Base-by-base conservation (phyloP, 2,113 vertebrate species). In the Trachemys scripta region DNA sequence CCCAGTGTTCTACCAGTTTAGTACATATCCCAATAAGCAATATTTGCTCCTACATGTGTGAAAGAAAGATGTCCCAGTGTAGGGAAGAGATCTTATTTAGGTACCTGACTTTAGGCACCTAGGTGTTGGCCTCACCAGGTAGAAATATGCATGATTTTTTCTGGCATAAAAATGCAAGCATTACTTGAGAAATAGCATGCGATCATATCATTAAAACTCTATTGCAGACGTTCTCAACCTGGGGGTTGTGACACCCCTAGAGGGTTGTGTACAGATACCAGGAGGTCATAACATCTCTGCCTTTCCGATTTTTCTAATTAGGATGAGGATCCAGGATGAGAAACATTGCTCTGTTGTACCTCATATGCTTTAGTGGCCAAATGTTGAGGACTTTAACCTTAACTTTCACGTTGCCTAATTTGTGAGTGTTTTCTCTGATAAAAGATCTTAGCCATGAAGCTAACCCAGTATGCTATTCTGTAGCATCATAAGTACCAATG, bases 311-410 rank as follows among this genome's bases (percentile, higher is more conserved):
- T 62, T 93, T 89, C 31, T 49, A 81, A n/a, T 35, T n/a, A 10
- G 56, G 4, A 1, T 3, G 45, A 62, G 16, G 83, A 59, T 84
- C 80, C 4, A 19, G 19, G 10, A 59, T 0, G 8, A 11, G n/a
- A 57, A 80, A 22, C 49, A 10, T 6, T 88, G 8, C 16, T 53
- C 65, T 3, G 49, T 2, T 47, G 25, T 20, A 51, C 2, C 84
- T 79, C 10, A 27, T 47, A 38, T 0, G 0, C 4, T 75, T 2
- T 65, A 49, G 59, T 79, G 17, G 22, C 8, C 1, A 2, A 80
- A 10, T 2, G 1, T 25, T 62, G 57, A n/a, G 8, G 3, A 3
- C 31, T 90, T 91, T 51, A 38, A 2, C 22, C 76, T 8, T 76
- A 25, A 12, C 50, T 89, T 5, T 22, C 6, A 19, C 0, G 0